Conservation (phyloP, 1,140 invertebrate species). For the Drosophila bipectinata region DNA sequence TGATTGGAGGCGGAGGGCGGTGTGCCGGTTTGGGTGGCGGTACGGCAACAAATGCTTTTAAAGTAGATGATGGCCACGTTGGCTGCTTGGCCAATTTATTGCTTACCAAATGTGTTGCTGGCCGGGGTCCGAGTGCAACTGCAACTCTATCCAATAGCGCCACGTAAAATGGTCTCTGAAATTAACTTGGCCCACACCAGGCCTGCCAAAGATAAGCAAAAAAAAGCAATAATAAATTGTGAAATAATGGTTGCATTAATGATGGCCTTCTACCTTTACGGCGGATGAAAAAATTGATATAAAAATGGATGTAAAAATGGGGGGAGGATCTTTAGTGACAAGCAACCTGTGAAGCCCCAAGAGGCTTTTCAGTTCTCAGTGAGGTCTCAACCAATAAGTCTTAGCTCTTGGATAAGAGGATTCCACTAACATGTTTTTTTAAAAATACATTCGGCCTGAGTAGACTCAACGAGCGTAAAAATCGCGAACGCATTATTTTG, state of each 20-base stretch:
- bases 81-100: slow-evolving; percentile 76
- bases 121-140: slow-evolving; percentile 41
- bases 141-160: slow-evolving; percentile 45
- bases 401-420: slow-evolving; percentile 13
- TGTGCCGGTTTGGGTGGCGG: slow-evolving; percentile 8
- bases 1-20: slow-evolving; percentile 19
- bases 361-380: no score
- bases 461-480: slow-evolving; percentile 68
- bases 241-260: slow-evolving; percentile 55
- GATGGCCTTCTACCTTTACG: slow-evolving; percentile 17
- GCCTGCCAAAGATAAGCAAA: slow-evolving; percentile 40
- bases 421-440: slow-evolving; percentile 32
- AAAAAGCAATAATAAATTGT: slow-evolving; percentile 42
- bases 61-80: slow-evolving; percentile 61
- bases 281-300: slow-evolving; percentile 17
- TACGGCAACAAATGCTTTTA: slow-evolving; percentile 68
- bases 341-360: slow-evolving; percentile 20
- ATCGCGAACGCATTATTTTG: slow-evolving; percentile 67
- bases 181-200: slow-evolving; percentile 62
- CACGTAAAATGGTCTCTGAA: slow-evolving; percentile 68
- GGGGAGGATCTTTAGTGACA: slow-evolving; percentile 10
- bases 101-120: slow-evolving; percentile 65
- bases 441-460: slow-evolving; percentile 52
- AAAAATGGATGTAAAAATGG: background rate
- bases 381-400: background rate